Percentiles rank a stretch among this genome's conserved stretches.
These are phyloP conservation scores for Bombus terrestris DNA, from an alignment of 1,140 invertebrate genomes.

Conservation along the genomic window DNA sequence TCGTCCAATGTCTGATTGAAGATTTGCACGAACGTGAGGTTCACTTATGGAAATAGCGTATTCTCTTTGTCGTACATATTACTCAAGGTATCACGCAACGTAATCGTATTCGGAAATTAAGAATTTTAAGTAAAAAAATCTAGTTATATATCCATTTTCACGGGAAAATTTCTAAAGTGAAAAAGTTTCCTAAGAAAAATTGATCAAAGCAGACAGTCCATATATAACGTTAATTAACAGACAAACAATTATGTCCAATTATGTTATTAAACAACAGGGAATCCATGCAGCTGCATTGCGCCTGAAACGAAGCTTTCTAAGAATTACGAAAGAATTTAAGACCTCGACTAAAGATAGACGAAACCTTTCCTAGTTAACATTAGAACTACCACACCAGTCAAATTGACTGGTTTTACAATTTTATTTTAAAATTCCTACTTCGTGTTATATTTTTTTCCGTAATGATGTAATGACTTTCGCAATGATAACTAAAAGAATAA, in stretches of 20 bases:
- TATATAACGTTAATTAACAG: not conserved
- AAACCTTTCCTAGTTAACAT: not conserved
- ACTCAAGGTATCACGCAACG: not conserved
- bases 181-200: not conserved
- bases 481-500: too few species aligned
- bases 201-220: not conserved
- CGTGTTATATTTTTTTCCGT: too few species aligned
- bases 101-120: not conserved
- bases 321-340: slow-evolving; percentile 42
- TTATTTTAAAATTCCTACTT: too few species aligned
- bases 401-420: too few species aligned
- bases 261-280: not conserved
- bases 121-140: not conserved
- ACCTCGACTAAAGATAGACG: slow-evolving; percentile 16
- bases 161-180: too few species aligned
- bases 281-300: not conserved
- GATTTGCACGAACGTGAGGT: not conserved
- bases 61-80: not conserved
- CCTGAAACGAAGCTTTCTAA: not conserved
- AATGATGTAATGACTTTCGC: too few species aligned
- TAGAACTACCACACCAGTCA: too few species aligned
- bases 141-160: not conserved
- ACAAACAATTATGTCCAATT: not conserved
- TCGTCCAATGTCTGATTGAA: not conserved
- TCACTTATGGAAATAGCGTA: not conserved